phyloP scores from a whole-genome alignment of 2,113 vertebrate genomes.

The Hyla sarda region DNA sequence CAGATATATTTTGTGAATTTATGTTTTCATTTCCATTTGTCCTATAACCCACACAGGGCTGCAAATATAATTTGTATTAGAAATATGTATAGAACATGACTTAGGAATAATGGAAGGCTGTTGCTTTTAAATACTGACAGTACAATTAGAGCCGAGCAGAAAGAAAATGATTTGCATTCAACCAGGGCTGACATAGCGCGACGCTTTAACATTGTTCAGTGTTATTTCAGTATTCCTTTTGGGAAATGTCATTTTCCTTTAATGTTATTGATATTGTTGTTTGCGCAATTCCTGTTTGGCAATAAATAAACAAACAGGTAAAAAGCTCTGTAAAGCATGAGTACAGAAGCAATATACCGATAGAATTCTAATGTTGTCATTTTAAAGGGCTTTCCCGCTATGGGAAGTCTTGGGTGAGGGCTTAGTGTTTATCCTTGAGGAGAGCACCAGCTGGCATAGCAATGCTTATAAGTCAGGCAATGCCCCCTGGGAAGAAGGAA shows the following conservation, averaged over 20 bases:
- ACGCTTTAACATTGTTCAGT: constrained; percentile 19
- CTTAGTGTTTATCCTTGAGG: too few relatives aligned
- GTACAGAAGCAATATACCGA: neutral
- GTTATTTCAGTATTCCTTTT: constrained; percentile 36
- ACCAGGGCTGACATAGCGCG: neutral
- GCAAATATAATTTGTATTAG: constrained; percentile 51
- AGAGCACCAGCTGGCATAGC: too few relatives aligned
- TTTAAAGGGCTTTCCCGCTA: neutral
- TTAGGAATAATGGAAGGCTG: constrained; percentile 29
- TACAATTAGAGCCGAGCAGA: constrained; percentile 31
- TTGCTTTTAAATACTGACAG: constrained; percentile 46
- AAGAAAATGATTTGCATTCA: constrained; percentile 23
- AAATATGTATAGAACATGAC: constrained; percentile 49
- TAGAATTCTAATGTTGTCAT: neutral
- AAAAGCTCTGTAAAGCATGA: neutral
- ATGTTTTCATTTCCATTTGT: constrained; percentile 53
- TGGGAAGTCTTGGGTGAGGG: neutral
- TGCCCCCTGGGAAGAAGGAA: too few relatives aligned
- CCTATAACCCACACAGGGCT: constrained; percentile 48
- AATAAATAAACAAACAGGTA: constrained; percentile 17
- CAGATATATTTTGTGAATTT: constrained; percentile 58
- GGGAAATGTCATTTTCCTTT: constrained; percentile 37
- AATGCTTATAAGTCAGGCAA: too few relatives aligned
- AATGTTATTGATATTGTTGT: constrained; percentile 39
- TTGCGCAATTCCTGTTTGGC: constrained; percentile 7